phyloP scores from a whole-genome alignment of 2,888 invertebrate genomes.

The Boloria selene region DNA sequence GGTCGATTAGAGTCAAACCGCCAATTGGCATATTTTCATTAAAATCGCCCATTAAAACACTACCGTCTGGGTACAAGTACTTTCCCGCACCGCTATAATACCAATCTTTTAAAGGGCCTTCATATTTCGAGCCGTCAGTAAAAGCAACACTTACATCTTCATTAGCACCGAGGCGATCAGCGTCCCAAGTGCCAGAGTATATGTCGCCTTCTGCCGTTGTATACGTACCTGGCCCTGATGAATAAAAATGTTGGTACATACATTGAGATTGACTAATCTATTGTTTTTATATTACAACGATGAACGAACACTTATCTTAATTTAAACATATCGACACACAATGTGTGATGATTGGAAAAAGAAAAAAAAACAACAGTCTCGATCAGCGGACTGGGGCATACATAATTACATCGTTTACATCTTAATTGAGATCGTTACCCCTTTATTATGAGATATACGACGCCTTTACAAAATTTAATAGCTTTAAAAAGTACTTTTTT shows the following conservation, averaged over 20 bases:
- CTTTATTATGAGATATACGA: background rate
- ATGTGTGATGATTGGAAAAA: slow-evolving; percentile 7
- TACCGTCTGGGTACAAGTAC: slow-evolving; percentile 78
- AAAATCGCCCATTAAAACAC: slow-evolving; percentile 73
- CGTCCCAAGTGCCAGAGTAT: slow-evolving; percentile 81
- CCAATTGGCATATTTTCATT: slow-evolving; percentile 76
- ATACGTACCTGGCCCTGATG: slow-evolving; percentile 78
- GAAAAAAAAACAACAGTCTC: slow-evolving; percentile 16
- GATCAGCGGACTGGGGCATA: background rate
- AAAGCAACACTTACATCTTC: slow-evolving; percentile 64
- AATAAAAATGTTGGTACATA: background rate
- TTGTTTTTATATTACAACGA: slow-evolving; percentile 4
- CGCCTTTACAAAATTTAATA: background rate
- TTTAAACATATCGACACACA: slow-evolving; percentile 18
- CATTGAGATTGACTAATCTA: slow-evolving; percentile 10
- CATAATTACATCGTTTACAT: slow-evolving; percentile 14
- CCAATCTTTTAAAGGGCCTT: slow-evolving; percentile 76
- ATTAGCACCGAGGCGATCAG: slow-evolving; percentile 70
- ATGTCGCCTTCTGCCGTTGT: slow-evolving; percentile 81
- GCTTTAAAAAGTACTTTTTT: background rate
- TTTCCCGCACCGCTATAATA: slow-evolving; percentile 72
- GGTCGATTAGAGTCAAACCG: slow-evolving; percentile 69
- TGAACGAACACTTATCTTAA: slow-evolving; percentile 15
- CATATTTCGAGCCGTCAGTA: slow-evolving; percentile 73
- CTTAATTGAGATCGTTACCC: slow-evolving; percentile 21